phyloP scores from a whole-genome alignment of 2,888 invertebrate species.

The Gryllus longicercus region DNA sequence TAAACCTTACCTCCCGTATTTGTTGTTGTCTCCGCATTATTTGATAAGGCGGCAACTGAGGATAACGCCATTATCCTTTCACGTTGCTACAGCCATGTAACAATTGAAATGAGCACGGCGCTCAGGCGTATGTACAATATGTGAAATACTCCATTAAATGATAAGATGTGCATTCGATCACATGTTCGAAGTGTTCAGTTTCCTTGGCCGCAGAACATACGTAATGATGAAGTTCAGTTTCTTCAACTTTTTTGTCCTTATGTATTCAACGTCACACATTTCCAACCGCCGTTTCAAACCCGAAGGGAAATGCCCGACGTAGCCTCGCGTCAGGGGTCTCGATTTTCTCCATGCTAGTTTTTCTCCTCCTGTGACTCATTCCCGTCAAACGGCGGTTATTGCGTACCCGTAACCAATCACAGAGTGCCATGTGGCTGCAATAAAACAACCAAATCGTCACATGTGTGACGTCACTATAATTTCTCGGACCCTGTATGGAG shows the following conservation, averaged over 20 bases:
- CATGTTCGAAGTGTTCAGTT: neutral
- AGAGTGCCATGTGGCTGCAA: conserved; percentile 43
- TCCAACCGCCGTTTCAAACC: conserved; percentile 40
- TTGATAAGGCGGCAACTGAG: conserved; percentile 43
- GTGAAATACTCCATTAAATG: neutral
- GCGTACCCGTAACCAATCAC: conserved; percentile 47
- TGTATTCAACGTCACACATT: conserved; percentile 34
- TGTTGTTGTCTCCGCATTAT: conserved; percentile 39
- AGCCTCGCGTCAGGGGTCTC: conserved; percentile 59
- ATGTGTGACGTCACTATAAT: conserved; percentile 47
- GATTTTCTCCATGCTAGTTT: conserved; percentile 57
- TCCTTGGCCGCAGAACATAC: neutral
- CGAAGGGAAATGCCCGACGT: conserved; percentile 41
- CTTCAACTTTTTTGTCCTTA: conserved; percentile 18
- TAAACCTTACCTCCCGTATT: conserved; percentile 38
- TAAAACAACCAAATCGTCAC: conserved; percentile 48
- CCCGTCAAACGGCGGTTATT: conserved; percentile 62
- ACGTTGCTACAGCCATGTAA: conserved; percentile 40
- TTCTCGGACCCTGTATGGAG: conserved; percentile 44
- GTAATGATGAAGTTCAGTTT: neutral
- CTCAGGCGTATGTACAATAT: conserved; percentile 27
- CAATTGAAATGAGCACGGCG: conserved; percentile 32
- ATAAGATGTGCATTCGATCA: neutral
- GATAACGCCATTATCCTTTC: conserved; percentile 46
- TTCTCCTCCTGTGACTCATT: conserved; percentile 63